Evolutionary conservation across 1,140 invertebrate genomes (phyloP), one percentile per base, ranked within the genome.

Genomic region (Drosophila burlai): DNA sequence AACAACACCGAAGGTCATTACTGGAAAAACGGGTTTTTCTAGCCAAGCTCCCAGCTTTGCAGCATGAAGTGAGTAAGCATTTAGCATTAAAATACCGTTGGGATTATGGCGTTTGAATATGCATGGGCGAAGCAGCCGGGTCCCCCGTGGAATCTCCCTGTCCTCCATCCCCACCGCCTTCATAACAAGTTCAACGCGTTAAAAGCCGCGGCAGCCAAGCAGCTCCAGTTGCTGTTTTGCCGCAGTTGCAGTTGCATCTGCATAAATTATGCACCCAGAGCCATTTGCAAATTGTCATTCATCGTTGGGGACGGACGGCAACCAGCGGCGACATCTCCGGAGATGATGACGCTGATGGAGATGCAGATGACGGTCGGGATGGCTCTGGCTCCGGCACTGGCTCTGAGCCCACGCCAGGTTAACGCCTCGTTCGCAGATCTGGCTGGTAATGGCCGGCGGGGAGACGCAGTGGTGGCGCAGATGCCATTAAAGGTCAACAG

Each of bases 11-110:
- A 89, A 89, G 85, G 85, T 89, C 85, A 89, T 89, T 89, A 89
- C 85, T 89, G 85, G 85, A 90, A 89, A 89, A 89, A 89, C 85
- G 85, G 85, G 85, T 89, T 87, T 83, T 58, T 75, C 49, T 42
- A 50, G 55, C 62, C 60, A 58, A 29, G 34, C 60, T 74, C 43
- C 62, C 34, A 50, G 55, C 65, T 72, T 61, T 67, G 68, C 77
- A 64, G 64, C 60, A 66, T 21, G 64, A 80, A 85, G 79, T 87
- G 85, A 87, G 78, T 87, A 84, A 87, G 85, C 84, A 89, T 90
- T 89, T 89, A 90, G 85, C 81, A 90, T 90, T 74, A 84, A 89
- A 89, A 89, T 89, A 90, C 85, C 85, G 85, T 89, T 89, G 85
- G 85, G 85, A 87, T 87, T 87, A 87, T 87, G 85, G 78, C 74